A percentile compares a stretch with the other conserved stretches of the same genome.
Conservation (phyloP, 2,113 vertebrate genomes). For the Triplophysa dalaica region DNA sequence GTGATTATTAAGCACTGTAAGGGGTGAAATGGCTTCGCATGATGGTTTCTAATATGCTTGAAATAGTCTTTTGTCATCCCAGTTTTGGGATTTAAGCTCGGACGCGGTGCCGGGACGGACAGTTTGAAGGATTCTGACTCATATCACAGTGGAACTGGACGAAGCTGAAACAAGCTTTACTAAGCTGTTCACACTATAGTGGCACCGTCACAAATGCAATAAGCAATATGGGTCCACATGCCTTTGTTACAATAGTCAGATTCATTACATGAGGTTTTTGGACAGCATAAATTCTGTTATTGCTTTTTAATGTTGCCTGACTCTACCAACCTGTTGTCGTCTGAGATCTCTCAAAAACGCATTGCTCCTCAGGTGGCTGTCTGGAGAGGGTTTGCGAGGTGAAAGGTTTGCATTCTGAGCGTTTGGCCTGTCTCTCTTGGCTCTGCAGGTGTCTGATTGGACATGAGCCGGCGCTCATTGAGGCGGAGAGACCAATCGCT, state of each 20-base stretch:
- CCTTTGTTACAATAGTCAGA: background rate
- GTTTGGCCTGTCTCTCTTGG: background rate
- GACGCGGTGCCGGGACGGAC: background rate
- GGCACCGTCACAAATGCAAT: conserved; percentile 10
- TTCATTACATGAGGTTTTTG: background rate
- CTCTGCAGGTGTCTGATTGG: conserved; percentile 31
- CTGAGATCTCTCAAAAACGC: background rate
- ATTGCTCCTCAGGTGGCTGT: background rate
- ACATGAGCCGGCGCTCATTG: conserved; percentile 8
- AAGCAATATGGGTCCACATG: conserved; percentile 11
- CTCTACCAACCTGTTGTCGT: conserved; percentile 14
- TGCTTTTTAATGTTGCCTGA: background rate
- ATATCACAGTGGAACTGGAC: conserved; percentile 5
- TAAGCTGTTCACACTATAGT: conserved; percentile 23
- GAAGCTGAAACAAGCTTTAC: conserved; percentile 19
- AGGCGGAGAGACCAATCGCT: background rate
- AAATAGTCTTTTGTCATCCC: background rate
- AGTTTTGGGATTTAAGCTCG: conserved; percentile 20
- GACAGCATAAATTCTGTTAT: background rate
- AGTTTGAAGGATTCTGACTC: background rate
- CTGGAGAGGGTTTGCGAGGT: conserved; percentile 4
- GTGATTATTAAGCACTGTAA: background rate
- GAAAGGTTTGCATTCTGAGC: conserved; percentile 10
- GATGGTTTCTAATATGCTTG: background rate
- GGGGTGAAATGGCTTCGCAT: background rate